Evolutionary conservation across 1,140 invertebrate species (phyloP).

Genomic region (Drosophila guanche): DNA sequence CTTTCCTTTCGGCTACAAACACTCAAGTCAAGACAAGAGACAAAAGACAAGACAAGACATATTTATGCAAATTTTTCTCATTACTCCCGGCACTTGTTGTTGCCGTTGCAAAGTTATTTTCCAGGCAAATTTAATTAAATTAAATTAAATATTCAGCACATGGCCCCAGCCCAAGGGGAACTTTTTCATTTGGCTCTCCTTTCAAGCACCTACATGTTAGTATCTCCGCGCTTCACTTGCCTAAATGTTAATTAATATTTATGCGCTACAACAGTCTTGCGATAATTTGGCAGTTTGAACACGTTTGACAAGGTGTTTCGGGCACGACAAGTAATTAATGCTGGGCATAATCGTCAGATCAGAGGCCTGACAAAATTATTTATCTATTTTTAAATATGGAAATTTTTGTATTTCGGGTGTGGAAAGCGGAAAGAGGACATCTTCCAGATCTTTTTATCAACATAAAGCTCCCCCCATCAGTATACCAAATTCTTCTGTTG

Average conservation of each 20-base stretch:
- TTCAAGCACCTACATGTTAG: conserved; percentile 8
- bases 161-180: conserved; percentile 45
- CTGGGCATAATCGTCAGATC: background rate
- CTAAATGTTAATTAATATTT: conserved; percentile 59
- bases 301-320: conserved; percentile 38
- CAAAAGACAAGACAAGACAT: conserved; percentile 47
- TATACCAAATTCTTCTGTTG: no score
- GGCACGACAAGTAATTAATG: conserved; percentile 22
- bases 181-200: conserved; percentile 6
- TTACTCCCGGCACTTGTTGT: conserved; percentile 55
- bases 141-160: conserved; percentile 77
- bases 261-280: conserved; percentile 29
- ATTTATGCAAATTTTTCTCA: conserved; percentile 81
- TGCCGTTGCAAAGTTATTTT: conserved; percentile 74
- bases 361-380: no score
- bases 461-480: no score
- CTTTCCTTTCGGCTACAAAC: conserved; percentile 62
- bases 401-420: no score
- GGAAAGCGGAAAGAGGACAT: no score
- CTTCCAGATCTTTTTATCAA: no score
- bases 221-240: conserved; percentile 12
- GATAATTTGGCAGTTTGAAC: conserved; percentile 46
- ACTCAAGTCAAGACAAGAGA: conserved; percentile 11
- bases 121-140: conserved; percentile 79
- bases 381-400: no score